Base-by-base conservation (phyloP, 2,888 invertebrate genomes). In the Heteropelma amictum region DNA sequence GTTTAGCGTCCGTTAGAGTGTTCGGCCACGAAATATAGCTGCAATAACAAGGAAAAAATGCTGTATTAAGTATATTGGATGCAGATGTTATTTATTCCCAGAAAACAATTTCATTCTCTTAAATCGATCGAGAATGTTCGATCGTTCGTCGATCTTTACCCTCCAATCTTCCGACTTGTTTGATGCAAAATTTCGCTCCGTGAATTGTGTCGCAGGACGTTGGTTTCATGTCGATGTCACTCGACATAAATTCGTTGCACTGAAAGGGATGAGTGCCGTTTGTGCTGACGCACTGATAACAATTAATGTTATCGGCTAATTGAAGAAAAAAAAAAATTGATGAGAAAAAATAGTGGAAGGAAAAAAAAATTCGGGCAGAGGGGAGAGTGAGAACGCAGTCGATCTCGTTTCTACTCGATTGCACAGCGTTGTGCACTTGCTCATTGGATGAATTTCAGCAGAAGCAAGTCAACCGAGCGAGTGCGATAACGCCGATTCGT, bases 151-250 rank as follows among this genome's bases (percentile, higher is more conserved):
- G 38, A 51, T 40, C 38, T 90, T 91, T 91, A 95, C 96, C 97
- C 94, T 96, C 96, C 84, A 92, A 96, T 86, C 98, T 93, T 78
- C 98, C 98, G 73, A 96, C 95, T 85, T 96, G 96, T 91, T 98
- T 98, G 81, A 98, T 93, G 90, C 98, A 98, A 89, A 93, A 98
- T 84, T 93, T 92, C 12, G 98, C 97, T 79, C 93, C 94, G 87
- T 95, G 96, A 73, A 98, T 95, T 72, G 92, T 90, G 79, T 94
- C 93, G 89, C 97, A 97, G 83, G 94, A 92, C 81, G 91, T 92
- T 61, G 94, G 93, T 83, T 90, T 85, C 81, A 97, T 91, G 85
- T 93, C 93, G 83, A 92, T 90, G 84, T 93, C 92, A 81, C 90
- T 91, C 71, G 92, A 91, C 85, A 96, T 91, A 91, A 92, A 94